A percentile compares a stretch with the other conserved stretches of the same genome.
phyloP scores from a whole-genome alignment of 2,797 vertebrate species.

The Falco concolor region DNA sequence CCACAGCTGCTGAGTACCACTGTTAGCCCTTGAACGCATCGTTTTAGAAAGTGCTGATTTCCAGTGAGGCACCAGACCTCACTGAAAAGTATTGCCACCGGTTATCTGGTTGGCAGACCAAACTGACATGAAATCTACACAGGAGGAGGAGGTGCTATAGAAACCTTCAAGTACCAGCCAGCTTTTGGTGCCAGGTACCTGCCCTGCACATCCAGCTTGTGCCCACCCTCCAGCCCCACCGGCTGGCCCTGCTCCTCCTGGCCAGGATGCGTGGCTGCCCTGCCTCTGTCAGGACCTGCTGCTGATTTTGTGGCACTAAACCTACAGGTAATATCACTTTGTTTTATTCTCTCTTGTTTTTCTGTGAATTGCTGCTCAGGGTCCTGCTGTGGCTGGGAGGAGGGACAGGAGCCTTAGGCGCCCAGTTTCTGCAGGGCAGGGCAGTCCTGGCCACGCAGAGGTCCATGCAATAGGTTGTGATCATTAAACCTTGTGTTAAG shows the following conservation, averaged over 20 bases:
- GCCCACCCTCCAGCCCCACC: rapidly evolving
- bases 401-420: not conserved
- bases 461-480: rapidly evolving
- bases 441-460: rapidly evolving
- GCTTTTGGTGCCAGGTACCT: not conserved
- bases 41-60: rapidly evolving
- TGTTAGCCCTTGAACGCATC: rapidly evolving
- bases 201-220: not conserved
- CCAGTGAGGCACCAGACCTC: not conserved
- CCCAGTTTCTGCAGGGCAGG: not conserved
- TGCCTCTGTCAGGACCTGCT: rapidly evolving
- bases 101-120: not conserved
- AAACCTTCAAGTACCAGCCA: not conserved
- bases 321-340: not conserved
- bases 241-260: rapidly evolving
- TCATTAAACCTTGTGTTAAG: not conserved
- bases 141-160: constrained; percentile 7
- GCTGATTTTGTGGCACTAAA: not conserved
- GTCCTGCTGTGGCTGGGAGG: not conserved
- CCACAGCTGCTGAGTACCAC: not conserved
- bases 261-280: rapidly evolving
- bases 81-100: not conserved
- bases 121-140: not conserved
- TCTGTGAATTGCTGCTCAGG: not conserved
- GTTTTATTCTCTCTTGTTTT: not conserved